Evolutionary conservation across 2,113 vertebrate species (phyloP), one percentile per base, ranked within the genome.

Genomic region (Gasterosteus aculeatus): DNA sequence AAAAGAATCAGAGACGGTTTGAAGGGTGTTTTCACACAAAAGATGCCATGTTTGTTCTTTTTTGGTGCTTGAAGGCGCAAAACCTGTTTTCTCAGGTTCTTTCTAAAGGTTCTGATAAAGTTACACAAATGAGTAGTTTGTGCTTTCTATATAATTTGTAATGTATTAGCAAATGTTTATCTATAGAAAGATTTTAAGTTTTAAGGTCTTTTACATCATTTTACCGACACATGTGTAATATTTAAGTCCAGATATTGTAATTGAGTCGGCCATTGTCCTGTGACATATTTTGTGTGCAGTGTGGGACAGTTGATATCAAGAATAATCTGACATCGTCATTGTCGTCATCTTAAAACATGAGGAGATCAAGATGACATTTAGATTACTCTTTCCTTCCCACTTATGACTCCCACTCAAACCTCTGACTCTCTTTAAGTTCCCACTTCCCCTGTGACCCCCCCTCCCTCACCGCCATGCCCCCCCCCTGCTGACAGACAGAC

Each of bases 401-500:
- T 47, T 7, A 62, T 5, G 2, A 78, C 83, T 85, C 85, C 85
- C 87, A 90, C 90, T 89, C 82, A 87, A 83, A 84, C 78, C 80
- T 87, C 78, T 88, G 78, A 85, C 79, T 86, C 82, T 88, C 86
- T 46, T 80, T 53, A 66, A 46, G 56, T 69, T 83, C 77, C 82
- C 72, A 84, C 80, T 85, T 86, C 82, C 77, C 69, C 60, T 61
- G 53, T 54, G 26, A 26, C 22, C 22, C 22, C 22, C 63, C 65
- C 66, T 54, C 60, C 53, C 59, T 59, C 64, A 14, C 75, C 3
- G 18, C 87, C 87, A 70, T 54, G 62, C 75, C 59, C 44, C 72
- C 62, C 69, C 79, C 71, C 83, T 81, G 87, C 86, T 86, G 80
- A 88, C n/a, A n/a, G n/a, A n/a, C n/a, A n/a, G n/a, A n/a, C n/a